phyloP scores from a whole-genome alignment of 2,888 invertebrate genomes.

The Leucania comma region DNA sequence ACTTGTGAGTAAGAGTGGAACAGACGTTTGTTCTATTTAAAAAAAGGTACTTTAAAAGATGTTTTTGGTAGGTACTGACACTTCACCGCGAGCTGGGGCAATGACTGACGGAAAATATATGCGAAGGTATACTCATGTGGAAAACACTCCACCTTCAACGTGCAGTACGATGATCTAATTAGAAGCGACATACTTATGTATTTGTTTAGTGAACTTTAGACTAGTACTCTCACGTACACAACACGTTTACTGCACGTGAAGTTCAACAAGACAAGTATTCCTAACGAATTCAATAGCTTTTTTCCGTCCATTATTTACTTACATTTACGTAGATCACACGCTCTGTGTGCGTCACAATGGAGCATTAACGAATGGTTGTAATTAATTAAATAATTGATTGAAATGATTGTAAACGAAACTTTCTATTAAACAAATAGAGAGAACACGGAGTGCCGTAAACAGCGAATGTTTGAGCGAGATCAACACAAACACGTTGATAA shows the following conservation, averaged over 20 bases:
- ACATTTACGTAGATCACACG: neutral
- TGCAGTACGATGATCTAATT: constrained; percentile 24
- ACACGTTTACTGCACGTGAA: constrained; percentile 11
- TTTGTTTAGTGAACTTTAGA: constrained; percentile 29
- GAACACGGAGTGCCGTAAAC: constrained; percentile 6
- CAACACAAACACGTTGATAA: constrained; percentile 35
- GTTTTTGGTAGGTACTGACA: neutral
- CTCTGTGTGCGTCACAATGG: constrained; percentile 18
- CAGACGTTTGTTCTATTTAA: neutral
- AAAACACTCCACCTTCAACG: neutral
- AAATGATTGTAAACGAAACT: constrained; percentile 19
- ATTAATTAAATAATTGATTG: constrained; percentile 14
- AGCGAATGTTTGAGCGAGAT: constrained; percentile 22
- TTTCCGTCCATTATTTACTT: constrained; percentile 22
- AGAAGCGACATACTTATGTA: constrained; percentile 10
- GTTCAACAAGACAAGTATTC: constrained; percentile 10
- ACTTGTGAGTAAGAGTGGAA: constrained; percentile 34
- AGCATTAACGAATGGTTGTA: constrained; percentile 17
- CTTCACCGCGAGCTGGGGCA: neutral
- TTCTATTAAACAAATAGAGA: constrained; percentile 24
- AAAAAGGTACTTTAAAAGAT: neutral
- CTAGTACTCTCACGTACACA: constrained; percentile 15
- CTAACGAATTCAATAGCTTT: constrained; percentile 18
- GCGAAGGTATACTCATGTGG: constrained; percentile 4
- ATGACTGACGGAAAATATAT: neutral